These are phyloP conservation scores for Liodrosophila aerea DNA, from an alignment of 2,888 invertebrate genomes.

Conservation along the genomic window DNA sequence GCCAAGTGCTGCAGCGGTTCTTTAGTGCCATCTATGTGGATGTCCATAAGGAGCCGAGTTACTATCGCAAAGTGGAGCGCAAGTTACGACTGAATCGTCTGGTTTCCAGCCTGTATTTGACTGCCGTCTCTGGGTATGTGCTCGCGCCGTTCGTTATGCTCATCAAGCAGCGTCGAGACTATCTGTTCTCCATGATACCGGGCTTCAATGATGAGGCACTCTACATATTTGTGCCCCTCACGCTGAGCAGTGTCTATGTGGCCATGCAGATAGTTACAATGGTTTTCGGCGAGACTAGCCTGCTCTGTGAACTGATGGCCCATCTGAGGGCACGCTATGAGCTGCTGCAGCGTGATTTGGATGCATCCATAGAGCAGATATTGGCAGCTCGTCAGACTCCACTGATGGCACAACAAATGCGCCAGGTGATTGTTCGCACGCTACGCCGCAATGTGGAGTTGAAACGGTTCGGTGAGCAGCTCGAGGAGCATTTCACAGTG, in stretches of 20 bases:
- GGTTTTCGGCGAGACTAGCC: slow-evolving; percentile 65
- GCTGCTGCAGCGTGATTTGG: slow-evolving; percentile 59
- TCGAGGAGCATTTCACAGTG: slow-evolving; percentile 66
- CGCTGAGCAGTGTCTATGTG: slow-evolving; percentile 59
- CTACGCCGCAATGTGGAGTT: slow-evolving; percentile 55
- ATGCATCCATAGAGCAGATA: slow-evolving; percentile 36
- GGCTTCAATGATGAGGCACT: slow-evolving; percentile 46
- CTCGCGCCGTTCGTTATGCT: slow-evolving; percentile 46
- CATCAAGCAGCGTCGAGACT: slow-evolving; percentile 23
- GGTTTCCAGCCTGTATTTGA: slow-evolving; percentile 53
- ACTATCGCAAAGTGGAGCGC: slow-evolving; percentile 43
- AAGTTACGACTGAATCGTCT: slow-evolving; percentile 48
- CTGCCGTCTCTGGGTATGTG: slow-evolving; percentile 44
- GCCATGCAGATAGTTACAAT: slow-evolving; percentile 55
- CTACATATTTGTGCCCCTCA: slow-evolving; percentile 50
- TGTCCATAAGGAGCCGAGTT: slow-evolving; percentile 35
- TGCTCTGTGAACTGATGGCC: slow-evolving; percentile 60
- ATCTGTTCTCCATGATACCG: slow-evolving; percentile 60
- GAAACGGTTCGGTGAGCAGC: slow-evolving; percentile 58
- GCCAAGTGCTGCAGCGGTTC: slow-evolving; percentile 56
- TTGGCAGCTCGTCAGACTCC: slow-evolving; percentile 23
- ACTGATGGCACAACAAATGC: slow-evolving; percentile 53
- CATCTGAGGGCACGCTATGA: slow-evolving; percentile 72
- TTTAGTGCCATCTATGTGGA: slow-evolving; percentile 68
- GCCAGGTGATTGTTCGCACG: slow-evolving; percentile 40